These are phyloP conservation scores for Drosophila pectinifera DNA, from an alignment of 1,140 invertebrate species.

Conservation along the genomic window DNA sequence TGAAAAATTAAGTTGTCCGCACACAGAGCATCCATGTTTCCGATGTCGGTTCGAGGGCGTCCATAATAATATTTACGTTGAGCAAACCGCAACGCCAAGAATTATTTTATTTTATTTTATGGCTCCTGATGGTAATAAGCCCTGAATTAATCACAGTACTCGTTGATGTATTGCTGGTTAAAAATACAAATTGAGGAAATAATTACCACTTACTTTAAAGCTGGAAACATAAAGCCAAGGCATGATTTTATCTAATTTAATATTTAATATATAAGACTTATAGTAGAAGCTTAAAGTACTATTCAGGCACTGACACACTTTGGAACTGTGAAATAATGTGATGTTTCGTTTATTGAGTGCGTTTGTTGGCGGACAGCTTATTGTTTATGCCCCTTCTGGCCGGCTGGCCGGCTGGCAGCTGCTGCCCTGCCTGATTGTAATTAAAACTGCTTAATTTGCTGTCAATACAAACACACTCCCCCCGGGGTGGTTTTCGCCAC, in stretches of 20 bases:
- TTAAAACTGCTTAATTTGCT: conserved; percentile 65
- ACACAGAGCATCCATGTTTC: not conserved
- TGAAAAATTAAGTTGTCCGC: conserved; percentile 20
- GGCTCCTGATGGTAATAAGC: not conserved
- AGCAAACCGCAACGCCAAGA: not conserved
- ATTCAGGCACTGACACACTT: too few relatives aligned
- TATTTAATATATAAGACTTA: too few relatives aligned
- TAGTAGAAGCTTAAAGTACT: too few relatives aligned
- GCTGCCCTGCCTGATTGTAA: conserved; percentile 40
- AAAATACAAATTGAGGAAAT: not conserved
- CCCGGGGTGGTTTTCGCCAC: not conserved
- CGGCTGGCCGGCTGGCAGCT: not conserved
- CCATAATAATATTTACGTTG: conserved; percentile 4
- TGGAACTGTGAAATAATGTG: too few relatives aligned
- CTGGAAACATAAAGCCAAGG: not conserved
- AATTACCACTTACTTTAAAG: not conserved
- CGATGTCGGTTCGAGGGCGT: not conserved
- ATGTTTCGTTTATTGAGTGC: conserved; percentile 36
- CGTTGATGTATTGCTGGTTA: not conserved
- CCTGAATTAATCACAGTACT: not conserved
- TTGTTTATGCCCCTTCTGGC: conserved; percentile 28
- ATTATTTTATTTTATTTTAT: conserved; percentile 5
- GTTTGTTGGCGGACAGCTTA: conserved; percentile 8
- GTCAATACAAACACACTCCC: conserved; percentile 28
- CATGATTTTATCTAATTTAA: too few relatives aligned